Evolutionary conservation across 1,140 invertebrate species (phyloP).

Genomic region (Choristoneura fumiferana): DNA sequence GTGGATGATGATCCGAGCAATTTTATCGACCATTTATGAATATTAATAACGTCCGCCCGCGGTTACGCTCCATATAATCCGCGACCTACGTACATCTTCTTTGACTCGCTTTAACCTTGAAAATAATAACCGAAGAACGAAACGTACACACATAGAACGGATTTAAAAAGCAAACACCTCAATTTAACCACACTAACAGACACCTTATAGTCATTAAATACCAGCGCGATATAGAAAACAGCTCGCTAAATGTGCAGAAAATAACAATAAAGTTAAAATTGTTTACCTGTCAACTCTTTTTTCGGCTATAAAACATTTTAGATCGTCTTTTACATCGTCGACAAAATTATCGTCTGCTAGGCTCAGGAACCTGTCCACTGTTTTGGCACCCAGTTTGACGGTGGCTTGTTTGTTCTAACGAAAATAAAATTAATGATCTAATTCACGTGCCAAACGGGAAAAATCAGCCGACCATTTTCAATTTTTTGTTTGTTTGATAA

Average conservation of each 20-base stretch:
- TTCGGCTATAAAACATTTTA: constrained; percentile 72
- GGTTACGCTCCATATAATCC: constrained; percentile 46
- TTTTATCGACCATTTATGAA: constrained; percentile 33
- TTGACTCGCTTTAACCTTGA: constrained; percentile 64
- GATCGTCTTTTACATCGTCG: constrained; percentile 74
- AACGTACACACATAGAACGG: constrained; percentile 19
- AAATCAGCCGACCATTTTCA: constrained; percentile 67
- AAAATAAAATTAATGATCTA: constrained; percentile 48
- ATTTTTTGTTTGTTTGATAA: constrained; percentile 36
- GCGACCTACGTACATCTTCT: constrained; percentile 47
- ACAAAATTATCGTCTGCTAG: constrained; percentile 71
- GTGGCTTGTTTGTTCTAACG: constrained; percentile 42
- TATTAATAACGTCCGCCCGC: constrained; percentile 50
- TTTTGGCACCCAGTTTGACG: constrained; percentile 78
- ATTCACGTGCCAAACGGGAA: constrained; percentile 59
- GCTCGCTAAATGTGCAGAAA: constrained; percentile 20
- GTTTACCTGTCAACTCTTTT: constrained; percentile 75
- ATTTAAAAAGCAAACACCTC: constrained; percentile 9
- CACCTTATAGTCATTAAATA: too few species aligned
- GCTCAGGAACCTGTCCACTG: constrained; percentile 68
- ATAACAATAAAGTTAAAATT: constrained; percentile 44
- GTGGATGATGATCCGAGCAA: constrained; percentile 13
- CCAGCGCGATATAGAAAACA: not conserved
- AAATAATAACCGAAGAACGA: constrained; percentile 32
- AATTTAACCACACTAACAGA: not conserved